Evolutionary conservation across 2,797 vertebrate species (phyloP), one percentile per base, ranked within the genome.

Genomic region (Linurgus olivaceus): DNA sequence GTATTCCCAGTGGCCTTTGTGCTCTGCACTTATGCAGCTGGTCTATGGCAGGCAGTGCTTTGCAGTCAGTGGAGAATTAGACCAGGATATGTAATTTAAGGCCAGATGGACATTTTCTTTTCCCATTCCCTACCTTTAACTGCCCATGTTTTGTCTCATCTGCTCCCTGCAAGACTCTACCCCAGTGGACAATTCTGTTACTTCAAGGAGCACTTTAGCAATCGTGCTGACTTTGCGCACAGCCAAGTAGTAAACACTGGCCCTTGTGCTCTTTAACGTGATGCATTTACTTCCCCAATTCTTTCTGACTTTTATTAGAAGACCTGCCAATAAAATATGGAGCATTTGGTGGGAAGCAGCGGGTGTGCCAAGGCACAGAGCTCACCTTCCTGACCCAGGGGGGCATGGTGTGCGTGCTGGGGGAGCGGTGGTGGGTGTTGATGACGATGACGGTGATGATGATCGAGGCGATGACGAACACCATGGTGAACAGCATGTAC

Each of bases 401-500:
- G 0, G 99, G 99, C 99, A 99, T 99, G 84, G 98, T 98, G 75
- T 99, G 99, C 4, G 99, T 99, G 97, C 99, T 99, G 31, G 99
- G 99, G 3, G 99, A 99, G 88, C 99, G 99, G 97, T 99, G 99
- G 93, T 99, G 99, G 1, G 98, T 99, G 97, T 99, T 99, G 98
- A 99, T 99, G 96, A 99, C 98, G 10, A 99, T 98, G 91, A 99
- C 99, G 0, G 99, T 99, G 98, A 99, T 99, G 95, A 99, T 98
- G 98, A 99, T 99, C 61, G 99, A 99, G 2, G 99, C 97, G 2
- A 99, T 99, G 98, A 99, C 99, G 1, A 99, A 99, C 85, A 99
- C 98, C 99, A 99, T 99, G 42, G 99, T 99, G 93, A 99, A 99
- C 67, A 99, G 96, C 99, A 99, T 99, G 98, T 99, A 99, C 96